Conservation (phyloP, 2,888 invertebrate genomes). For the Tiphia femorata region DNA sequence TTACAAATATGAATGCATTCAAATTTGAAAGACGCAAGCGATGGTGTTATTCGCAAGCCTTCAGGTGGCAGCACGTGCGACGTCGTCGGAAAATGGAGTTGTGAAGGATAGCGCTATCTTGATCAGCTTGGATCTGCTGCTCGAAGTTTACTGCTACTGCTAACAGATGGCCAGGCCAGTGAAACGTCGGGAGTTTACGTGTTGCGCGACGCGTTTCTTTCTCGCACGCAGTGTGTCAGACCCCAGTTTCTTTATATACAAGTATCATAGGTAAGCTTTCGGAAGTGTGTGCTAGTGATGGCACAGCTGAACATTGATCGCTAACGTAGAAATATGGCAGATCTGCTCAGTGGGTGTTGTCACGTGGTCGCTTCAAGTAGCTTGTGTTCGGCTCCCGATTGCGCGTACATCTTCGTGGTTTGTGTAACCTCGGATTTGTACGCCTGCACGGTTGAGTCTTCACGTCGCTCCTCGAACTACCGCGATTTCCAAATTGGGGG, state of each 20-base stretch:
- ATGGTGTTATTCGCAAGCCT: no score
- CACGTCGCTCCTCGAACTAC: constrained; percentile 75
- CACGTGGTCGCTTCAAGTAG: constrained; percentile 75
- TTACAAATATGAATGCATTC: no score
- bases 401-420: constrained; percentile 63
- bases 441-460: constrained; percentile 71
- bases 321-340: constrained; percentile 71
- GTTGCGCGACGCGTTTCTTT: constrained; percentile 11
- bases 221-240: constrained; percentile 31
- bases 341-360: constrained; percentile 77
- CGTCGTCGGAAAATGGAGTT: no score
- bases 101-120: no score
- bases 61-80: no score
- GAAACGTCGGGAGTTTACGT: no score
- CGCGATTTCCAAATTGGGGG: constrained; percentile 76
- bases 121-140: no score
- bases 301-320: constrained; percentile 76
- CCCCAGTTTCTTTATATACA: constrained; percentile 38
- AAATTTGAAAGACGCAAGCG: no score
- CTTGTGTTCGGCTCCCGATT: constrained; percentile 73
- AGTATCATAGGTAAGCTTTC: rapidly evolving
- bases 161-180: background rate
- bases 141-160: background rate
- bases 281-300: constrained; percentile 76
- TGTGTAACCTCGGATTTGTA: constrained; percentile 48